Evolutionary conservation across 2,888 invertebrate species (phyloP), one percentile per base, ranked within the genome.

Genomic region (Dryobotodes eremita): DNA sequence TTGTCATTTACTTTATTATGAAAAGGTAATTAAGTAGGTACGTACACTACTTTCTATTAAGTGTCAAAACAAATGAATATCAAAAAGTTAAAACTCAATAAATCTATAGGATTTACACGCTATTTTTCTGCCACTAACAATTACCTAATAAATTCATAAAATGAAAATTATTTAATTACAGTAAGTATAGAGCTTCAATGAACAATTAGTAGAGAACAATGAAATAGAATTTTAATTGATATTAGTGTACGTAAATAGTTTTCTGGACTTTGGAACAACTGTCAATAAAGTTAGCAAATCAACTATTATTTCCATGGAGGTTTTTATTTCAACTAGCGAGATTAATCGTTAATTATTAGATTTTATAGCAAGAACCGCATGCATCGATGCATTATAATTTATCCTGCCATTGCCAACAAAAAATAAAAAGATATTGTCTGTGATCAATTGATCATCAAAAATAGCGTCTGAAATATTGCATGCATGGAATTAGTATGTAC

Each of bases 151-250:
- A 31, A 66, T 65, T 23, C 15, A 68, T 55, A 26, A 64, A 17
- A 31, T 10, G 0, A 26, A 23, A 6, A 46, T 70, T 23, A 36
- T 20, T 48, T 48, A 55, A 48, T 69, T 50, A 57, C 17, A 57
- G 20, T 10, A 46, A 46, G 46, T 10, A 59, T 59, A 26, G 2
- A 48, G 17, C 20, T 42, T 66, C 48, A 71, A 59, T 79, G 2
- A 59, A 26, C 36, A n/a, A 68, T 73, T 73, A 62, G 10, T 59
- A 20, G 15, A 57, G 36, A 80, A 80, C 80, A 68, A 80, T 80
- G 55, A 68, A n/a, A 62, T 74, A 50, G 1, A 17, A 59, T 48
- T 61, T 79, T 55, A 31, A 66, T 71, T 59, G 71, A 46, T 23
- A 23, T 13, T 46, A 10, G 10, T 26, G 57, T 70, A 70, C 57